Evolutionary conservation across 2,113 vertebrate genomes (phyloP), one percentile per base, ranked within the genome.

Genomic region (Macroglossus sobrinus): DNA sequence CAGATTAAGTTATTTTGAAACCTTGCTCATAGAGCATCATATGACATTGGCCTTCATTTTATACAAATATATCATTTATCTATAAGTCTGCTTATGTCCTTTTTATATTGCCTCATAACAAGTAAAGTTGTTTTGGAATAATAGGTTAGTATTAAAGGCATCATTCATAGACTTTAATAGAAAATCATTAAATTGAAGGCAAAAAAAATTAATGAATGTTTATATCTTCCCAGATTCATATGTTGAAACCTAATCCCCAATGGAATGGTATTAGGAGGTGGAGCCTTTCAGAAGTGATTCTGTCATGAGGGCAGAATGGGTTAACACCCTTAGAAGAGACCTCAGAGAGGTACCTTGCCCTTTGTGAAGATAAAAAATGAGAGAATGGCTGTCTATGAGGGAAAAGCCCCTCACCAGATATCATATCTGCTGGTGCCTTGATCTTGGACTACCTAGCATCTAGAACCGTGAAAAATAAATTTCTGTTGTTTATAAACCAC

Each of bases 1-100:
- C 75, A 71, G 14, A 85, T 92, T 89, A 82, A 82, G 24, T 64
- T 78, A 57, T 43, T 88, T 55, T 74, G 15, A 95, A 94, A 84
- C 33, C 4, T 68, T 68, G 4, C 63, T 10, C 57, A 68, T 18
- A 78, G 30, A 55, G 6, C 19, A 75, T 47, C 24, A 24, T 47
- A 71, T 7, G 26, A 68, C 13, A 94, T 53, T 82, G 57, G 24
- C 9, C 88, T 90, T 66, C 47, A 86, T 53, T 81, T 78, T 63
- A 55, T 47, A 81, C 28, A 64, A 79, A 84, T 72, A 64, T 38
- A 79, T 79, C 38, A 33, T 69, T 47, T 88, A 33, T 12, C 57
- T 64, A 10, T 50, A 55, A 84, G 35, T 53, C 9, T 35, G 43
- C 22, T 6, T 87, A 4, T 84, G 7, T 68, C 63, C 22, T 79